A percentile compares a stretch with the other conserved stretches of the same genome.
These are phyloP conservation scores for Setipinna tenuifilis DNA, from an alignment of 2,797 vertebrate species.

Conservation along the genomic window DNA sequence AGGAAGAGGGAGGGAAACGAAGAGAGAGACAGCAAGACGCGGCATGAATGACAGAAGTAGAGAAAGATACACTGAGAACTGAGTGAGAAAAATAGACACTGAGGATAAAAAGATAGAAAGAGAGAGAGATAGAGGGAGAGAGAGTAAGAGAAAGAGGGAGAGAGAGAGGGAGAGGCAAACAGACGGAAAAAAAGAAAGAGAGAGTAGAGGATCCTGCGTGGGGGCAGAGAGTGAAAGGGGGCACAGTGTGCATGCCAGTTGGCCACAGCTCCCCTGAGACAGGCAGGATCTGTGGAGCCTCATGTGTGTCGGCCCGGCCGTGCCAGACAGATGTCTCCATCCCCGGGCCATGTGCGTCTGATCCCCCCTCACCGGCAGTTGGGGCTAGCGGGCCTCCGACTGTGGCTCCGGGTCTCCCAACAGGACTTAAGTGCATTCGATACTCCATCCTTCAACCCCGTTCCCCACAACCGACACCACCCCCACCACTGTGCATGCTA, in stretches of 20 bases:
- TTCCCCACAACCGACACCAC: too few species aligned
- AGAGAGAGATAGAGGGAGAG: too few species aligned
- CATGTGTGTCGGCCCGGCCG: slow-evolving; percentile 13
- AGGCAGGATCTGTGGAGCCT: slow-evolving; percentile 24
- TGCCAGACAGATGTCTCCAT: slow-evolving; percentile 28
- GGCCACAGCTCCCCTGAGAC: not conserved
- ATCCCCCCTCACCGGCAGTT: slow-evolving; percentile 31
- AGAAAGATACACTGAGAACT: not conserved
- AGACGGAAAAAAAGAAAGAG: not conserved
- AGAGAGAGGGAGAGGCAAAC: not conserved
- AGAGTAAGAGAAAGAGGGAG: not conserved
- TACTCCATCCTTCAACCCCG: not conserved
- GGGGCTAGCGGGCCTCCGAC: slow-evolving; percentile 24
- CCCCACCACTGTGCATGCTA: too few species aligned
- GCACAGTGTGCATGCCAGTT: slow-evolving; percentile 13
- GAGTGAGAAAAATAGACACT: not conserved
- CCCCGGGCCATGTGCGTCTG: slow-evolving; percentile 27
- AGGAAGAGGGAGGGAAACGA: not conserved
- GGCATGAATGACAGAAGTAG: not conserved
- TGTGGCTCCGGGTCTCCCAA: not conserved
- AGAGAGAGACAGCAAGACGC: too few species aligned
- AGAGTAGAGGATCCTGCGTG: not conserved
- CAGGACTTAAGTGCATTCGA: not conserved
- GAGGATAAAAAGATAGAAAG: not conserved
- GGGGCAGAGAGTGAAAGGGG: slow-evolving; percentile 14